These are phyloP conservation scores for Delia radicum DNA, from an alignment of 1,140 invertebrate species.

Conservation along the genomic window DNA sequence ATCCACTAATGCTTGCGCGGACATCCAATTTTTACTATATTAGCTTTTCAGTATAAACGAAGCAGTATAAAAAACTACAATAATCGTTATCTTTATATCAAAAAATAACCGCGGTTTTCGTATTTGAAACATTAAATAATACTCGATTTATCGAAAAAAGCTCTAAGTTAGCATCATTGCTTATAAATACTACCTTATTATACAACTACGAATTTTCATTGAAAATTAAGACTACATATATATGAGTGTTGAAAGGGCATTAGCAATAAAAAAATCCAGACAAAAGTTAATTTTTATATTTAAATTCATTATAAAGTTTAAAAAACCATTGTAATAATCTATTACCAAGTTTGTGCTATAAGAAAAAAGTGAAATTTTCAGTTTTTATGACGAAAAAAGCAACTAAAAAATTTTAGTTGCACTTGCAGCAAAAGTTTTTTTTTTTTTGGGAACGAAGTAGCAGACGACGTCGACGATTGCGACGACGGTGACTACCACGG, in stretches of 20 bases:
- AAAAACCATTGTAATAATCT: not conserved
- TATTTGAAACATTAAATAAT: too few relatives aligned
- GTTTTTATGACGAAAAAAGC: not conserved
- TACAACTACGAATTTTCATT: not conserved
- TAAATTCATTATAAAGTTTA: not conserved
- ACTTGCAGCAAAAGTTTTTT: conserved; percentile 15
- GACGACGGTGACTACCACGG: conserved; percentile 15
- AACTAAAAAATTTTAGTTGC: not conserved
- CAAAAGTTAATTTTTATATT: conserved; percentile 8
- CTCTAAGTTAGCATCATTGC: too few relatives aligned
- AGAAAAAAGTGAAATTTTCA: not conserved
- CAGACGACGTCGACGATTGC: conserved; percentile 13
- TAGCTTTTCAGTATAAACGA: too few relatives aligned
- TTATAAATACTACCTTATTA: not conserved
- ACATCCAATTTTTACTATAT: too few relatives aligned
- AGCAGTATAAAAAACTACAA: too few relatives aligned
- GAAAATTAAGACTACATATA: conserved; percentile 2
- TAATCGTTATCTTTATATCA: too few relatives aligned
- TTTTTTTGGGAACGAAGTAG: conserved; percentile 16
- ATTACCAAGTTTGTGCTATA: not conserved
- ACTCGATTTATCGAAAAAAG: too few relatives aligned
- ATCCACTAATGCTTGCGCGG: too few relatives aligned
- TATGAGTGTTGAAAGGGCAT: not conserved
- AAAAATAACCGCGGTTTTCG: too few relatives aligned
- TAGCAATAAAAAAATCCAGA: conserved; percentile 12